Percentiles rank a stretch among this genome's conserved stretches.
Conservation (phyloP, 2,113 vertebrate genomes). For the Engystomops pustulosus region DNA sequence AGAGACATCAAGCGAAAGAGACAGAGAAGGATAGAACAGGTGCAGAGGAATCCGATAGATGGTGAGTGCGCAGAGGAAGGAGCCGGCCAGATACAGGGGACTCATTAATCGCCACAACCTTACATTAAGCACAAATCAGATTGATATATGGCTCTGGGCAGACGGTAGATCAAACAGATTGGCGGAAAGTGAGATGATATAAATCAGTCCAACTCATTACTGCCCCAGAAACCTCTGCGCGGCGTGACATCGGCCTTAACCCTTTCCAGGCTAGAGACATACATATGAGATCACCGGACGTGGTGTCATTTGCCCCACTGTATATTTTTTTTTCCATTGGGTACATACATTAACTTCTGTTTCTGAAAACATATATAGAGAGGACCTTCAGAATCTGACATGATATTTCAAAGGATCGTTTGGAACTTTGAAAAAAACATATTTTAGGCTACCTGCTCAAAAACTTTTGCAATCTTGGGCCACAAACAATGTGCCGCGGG, state of each 20-base stretch:
- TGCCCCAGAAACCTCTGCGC: constrained; percentile 36
- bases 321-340: background rate
- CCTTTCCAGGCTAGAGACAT: background rate
- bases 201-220: constrained; percentile 55
- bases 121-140: constrained; percentile 56
- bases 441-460: too few species aligned
- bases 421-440: too few species aligned
- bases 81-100: constrained; percentile 1
- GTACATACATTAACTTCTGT: background rate
- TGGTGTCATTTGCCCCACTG: background rate
- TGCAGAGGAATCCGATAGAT: background rate
- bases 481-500: too few species aligned
- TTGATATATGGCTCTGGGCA: constrained; percentile 46
- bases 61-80: constrained; percentile 23
- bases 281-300: background rate
- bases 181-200: constrained; percentile 57
- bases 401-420: background rate
- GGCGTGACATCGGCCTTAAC: background rate
- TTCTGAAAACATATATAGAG: background rate
- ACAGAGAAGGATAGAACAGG: constrained; percentile 4
- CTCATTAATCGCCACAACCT: constrained; percentile 55
- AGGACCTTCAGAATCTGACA: background rate
- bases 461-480: too few species aligned
- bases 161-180: constrained; percentile 56
- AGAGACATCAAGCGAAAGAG: constrained; percentile 9